Percentiles rank a stretch among this genome's conserved stretches.
These are phyloP conservation scores for Netelia inedita DNA, from an alignment of 2,888 invertebrate species.

Conservation along the genomic window DNA sequence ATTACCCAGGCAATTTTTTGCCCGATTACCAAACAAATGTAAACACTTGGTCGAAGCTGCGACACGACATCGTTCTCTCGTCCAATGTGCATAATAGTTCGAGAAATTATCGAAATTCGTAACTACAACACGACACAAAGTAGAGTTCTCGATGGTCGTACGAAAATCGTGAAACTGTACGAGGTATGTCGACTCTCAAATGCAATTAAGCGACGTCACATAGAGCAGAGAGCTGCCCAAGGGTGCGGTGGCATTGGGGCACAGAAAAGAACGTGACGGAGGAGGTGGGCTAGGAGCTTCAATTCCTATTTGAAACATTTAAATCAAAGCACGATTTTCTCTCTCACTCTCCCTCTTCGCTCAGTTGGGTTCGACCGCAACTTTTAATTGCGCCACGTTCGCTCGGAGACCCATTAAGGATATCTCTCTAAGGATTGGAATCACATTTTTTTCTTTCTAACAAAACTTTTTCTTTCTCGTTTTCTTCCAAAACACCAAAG, in stretches of 20 bases:
- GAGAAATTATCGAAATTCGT: slow-evolving; percentile 1
- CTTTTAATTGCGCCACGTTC: slow-evolving; percentile 83
- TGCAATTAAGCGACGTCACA: slow-evolving; percentile 82
- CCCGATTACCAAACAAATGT: too few relatives aligned
- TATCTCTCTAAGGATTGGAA: slow-evolving; percentile 72
- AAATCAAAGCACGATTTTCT: slow-evolving; percentile 79
- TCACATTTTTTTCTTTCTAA: slow-evolving; percentile 72
- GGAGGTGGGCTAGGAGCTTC: neutral
- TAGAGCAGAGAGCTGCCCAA: slow-evolving; percentile 71
- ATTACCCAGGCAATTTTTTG: too few relatives aligned
- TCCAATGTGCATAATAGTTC: neutral
- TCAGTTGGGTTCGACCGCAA: slow-evolving; percentile 83
- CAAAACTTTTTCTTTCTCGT: slow-evolving; percentile 63
- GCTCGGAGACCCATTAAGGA: slow-evolving; percentile 81
- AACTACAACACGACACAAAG: neutral
- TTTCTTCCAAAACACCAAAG: slow-evolving; percentile 44
- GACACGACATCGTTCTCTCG: neutral
- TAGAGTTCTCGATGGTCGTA: neutral
- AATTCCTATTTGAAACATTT: slow-evolving; percentile 76
- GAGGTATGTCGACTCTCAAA: slow-evolving; percentile 70
- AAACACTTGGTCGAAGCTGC: too few relatives aligned
- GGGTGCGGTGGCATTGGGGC: slow-evolving; percentile 27
- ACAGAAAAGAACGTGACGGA: slow-evolving; percentile 14
- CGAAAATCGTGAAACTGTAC: slow-evolving; percentile 44
- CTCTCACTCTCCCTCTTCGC: slow-evolving; percentile 55